These are phyloP conservation scores for Caenorhabditis virilis DNA, from an alignment of 2,888 invertebrate genomes.

Conservation along the genomic window DNA sequence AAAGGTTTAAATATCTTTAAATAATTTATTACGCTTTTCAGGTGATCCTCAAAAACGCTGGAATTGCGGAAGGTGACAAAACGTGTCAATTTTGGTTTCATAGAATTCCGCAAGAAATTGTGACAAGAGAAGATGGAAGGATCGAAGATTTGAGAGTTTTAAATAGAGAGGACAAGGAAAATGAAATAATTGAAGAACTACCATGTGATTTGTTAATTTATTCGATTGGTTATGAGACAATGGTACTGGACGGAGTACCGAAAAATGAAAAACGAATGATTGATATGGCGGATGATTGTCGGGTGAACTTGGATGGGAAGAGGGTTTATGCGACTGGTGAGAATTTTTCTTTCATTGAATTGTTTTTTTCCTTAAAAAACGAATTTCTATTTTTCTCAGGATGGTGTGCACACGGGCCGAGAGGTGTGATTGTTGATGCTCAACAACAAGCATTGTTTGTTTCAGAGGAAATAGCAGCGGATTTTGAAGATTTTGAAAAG, in stretches of 20 bases:
- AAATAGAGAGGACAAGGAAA: slow-evolving; percentile 7
- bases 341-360: neutral
- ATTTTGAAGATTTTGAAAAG: slow-evolving; percentile 21
- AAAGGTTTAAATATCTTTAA: too few species aligned
- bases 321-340: slow-evolving; percentile 56
- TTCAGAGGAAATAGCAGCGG: slow-evolving; percentile 50
- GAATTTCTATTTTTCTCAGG: neutral
- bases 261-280: slow-evolving; percentile 53
- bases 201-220: slow-evolving; percentile 76
- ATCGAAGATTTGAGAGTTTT: slow-evolving; percentile 14
- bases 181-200: slow-evolving; percentile 24
- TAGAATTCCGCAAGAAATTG: slow-evolving; percentile 40
- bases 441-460: slow-evolving; percentile 58
- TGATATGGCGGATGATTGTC: slow-evolving; percentile 59
- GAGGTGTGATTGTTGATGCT: slow-evolving; percentile 66
- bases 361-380: neutral
- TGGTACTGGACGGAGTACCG: slow-evolving; percentile 58
- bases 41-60: slow-evolving; percentile 36
- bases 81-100: slow-evolving; percentile 46
- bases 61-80: slow-evolving; percentile 18
- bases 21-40: too few species aligned
- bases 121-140: slow-evolving; percentile 32
- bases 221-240: slow-evolving; percentile 65
- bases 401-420: slow-evolving; percentile 64
- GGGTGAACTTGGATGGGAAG: slow-evolving; percentile 42